Evolutionary conservation across 1,140 invertebrate species (phyloP), one percentile per base, ranked within the genome.

Genomic region (Calliphora vicina): DNA sequence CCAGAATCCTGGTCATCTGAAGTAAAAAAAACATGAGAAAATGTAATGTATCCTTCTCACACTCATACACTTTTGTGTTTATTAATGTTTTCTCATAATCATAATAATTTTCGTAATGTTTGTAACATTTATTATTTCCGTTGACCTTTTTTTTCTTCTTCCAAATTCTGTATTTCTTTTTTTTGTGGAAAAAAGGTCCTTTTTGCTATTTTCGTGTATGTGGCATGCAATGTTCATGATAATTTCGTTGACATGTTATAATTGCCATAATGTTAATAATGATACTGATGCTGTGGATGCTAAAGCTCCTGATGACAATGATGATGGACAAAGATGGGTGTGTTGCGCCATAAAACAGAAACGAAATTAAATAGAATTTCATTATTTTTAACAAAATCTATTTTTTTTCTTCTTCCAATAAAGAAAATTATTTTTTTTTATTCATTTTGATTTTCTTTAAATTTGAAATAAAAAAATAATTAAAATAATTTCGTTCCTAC

Each of bases 21-120:
- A 57, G 45, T 17, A 57, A 57, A 17, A 57, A 57, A 57, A n/a
- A n/a, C n/a, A n/a, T n/a, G 5, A 57, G 1, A 15, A 57, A 17
- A 17, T n/a, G 15, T 57, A 57, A 57, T 57, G n/a, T 57, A 57
- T 57, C 61, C n/a, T 25, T 67, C 9, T 23, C 4, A 25, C 61
- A 67, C 61, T 23, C 20, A 67, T 6, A 67, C 20, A 1, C 57
- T 10, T 20, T 78, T 78, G 74, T 78, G 29, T 78, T 78, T 78
- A 78, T 78, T 78, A 78, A 78, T 78, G 74, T 78, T 26, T 45
- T 42, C 20, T 43, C 74, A 78, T 45, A 78, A 78, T 78, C 74
- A 78, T 78, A 78, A 78, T 78, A 78, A 78, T 78, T 78, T 78
- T 78, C 74, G 74, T 78, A 78, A 78, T 78, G 74, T 45, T 78